phyloP scores from a whole-genome alignment of 2,797 vertebrate genomes.

The Carcharodon carcharias region DNA sequence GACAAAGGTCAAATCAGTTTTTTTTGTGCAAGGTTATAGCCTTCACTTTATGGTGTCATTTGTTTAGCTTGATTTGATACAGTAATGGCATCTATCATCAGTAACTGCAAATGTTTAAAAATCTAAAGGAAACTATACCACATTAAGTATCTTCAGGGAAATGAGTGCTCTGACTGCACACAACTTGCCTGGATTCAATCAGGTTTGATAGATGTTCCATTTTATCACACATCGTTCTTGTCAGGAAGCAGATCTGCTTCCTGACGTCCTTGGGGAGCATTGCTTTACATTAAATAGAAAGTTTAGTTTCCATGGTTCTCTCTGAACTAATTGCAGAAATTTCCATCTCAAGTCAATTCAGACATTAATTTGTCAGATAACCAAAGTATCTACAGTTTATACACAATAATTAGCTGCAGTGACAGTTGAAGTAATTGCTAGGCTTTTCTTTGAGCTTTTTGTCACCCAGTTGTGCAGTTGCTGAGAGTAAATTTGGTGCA shows the following conservation, averaged over 20 bases:
- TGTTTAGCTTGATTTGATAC: background rate
- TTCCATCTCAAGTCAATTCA: conserved; percentile 19
- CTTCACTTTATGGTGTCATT: background rate
- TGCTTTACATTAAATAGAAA: background rate
- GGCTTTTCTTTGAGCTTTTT: background rate
- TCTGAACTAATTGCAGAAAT: background rate
- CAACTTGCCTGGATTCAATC: conserved; percentile 13
- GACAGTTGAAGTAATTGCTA: background rate
- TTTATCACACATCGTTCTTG: background rate
- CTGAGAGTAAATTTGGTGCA: background rate
- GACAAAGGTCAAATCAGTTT: conserved; percentile 19
- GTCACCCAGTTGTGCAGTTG: background rate
- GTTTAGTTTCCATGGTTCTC: background rate
- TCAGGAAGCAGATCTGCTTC: background rate
- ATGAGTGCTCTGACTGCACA: background rate
- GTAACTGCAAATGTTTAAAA: background rate
- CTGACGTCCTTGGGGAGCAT: background rate
- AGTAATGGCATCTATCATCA: background rate
- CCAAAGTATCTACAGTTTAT: background rate
- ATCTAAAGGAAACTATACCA: background rate
- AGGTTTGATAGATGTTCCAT: conserved; percentile 15
- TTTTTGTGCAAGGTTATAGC: background rate
- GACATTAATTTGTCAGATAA: conserved; percentile 19
- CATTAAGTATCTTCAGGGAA: conserved; percentile 23
- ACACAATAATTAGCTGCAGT: background rate